Percentiles rank a stretch among this genome's conserved stretches.
phyloP scores from a whole-genome alignment of 2,888 invertebrate species.

The Troides helena region DNA sequence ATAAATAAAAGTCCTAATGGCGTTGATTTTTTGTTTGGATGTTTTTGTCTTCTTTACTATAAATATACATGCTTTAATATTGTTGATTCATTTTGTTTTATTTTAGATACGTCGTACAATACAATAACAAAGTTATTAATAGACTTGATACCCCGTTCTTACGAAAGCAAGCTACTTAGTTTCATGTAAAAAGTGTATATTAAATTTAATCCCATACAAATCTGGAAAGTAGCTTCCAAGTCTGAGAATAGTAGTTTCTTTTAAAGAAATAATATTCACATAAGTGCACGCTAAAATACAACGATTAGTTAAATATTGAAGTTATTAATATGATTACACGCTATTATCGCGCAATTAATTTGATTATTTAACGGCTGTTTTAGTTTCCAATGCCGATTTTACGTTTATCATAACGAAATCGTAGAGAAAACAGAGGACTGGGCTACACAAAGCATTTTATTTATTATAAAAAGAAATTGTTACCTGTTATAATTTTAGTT shows the following conservation, averaged over 20 bases:
- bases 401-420: slow-evolving; percentile 12
- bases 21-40: too few species aligned
- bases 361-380: neutral
- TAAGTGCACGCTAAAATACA: too few species aligned
- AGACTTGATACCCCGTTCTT: neutral
- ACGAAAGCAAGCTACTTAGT: neutral
- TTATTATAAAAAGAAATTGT: neutral
- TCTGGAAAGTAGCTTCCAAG: neutral
- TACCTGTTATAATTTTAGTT: neutral
- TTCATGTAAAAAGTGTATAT: neutral
- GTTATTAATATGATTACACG: too few species aligned
- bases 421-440: neutral
- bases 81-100: neutral
- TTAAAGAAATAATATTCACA: too few species aligned
- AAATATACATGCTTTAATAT: neutral
- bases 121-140: too few species aligned
- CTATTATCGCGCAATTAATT: too few species aligned
- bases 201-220: neutral
- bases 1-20: neutral
- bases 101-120: neutral
- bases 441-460: neutral
- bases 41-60: neutral
- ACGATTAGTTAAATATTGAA: too few species aligned
- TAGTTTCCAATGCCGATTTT: slow-evolving; percentile 11
- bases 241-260: too few species aligned